These are phyloP conservation scores for Orthonychiurus folsomi DNA, from an alignment of 2,888 invertebrate species.

Conservation along the genomic window DNA sequence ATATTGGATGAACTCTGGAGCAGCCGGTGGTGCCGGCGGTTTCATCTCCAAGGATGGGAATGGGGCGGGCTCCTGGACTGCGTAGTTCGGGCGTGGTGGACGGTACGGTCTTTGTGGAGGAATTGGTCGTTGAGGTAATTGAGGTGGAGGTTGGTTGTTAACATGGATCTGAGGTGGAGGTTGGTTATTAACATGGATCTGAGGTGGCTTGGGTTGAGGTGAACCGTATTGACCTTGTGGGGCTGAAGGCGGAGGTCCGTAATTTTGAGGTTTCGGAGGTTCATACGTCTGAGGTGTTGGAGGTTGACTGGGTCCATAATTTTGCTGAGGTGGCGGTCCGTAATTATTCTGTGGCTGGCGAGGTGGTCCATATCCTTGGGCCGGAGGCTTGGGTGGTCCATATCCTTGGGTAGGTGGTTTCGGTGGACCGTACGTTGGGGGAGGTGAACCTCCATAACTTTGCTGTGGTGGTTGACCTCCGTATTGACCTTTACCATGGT, in stretches of 20 bases:
- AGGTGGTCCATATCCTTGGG: slow-evolving; percentile 2
- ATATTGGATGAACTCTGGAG: too few species aligned
- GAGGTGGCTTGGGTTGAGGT: slow-evolving; percentile 6
- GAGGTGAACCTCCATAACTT: slow-evolving; percentile 8
- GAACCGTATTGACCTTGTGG: neutral
- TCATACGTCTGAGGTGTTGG: neutral
- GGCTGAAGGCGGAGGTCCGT: neutral
- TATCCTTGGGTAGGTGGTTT: neutral
- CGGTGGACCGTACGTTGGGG: neutral
- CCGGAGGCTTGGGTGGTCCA: neutral
- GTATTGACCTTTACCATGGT: slow-evolving; percentile 6
- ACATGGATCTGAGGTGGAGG: neutral
- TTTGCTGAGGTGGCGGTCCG: slow-evolving; percentile 8
- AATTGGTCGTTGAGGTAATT: slow-evolving; percentile 7
- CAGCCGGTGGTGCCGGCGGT: neutral
- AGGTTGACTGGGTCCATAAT: slow-evolving; percentile 2
- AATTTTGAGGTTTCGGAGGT: too few species aligned
- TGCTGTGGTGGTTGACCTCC: slow-evolving; percentile 5
- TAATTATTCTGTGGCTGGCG: slow-evolving; percentile 10
- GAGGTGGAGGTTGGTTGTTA: neutral
- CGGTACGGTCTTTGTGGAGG: neutral
- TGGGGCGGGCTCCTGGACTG: neutral
- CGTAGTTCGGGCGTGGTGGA: slow-evolving; percentile 4
- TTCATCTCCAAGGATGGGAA: neutral
- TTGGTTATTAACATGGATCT: neutral